Evolutionary conservation across 2,113 vertebrate genomes (phyloP).

Genomic region (Microtus pennsylvanicus): DNA sequence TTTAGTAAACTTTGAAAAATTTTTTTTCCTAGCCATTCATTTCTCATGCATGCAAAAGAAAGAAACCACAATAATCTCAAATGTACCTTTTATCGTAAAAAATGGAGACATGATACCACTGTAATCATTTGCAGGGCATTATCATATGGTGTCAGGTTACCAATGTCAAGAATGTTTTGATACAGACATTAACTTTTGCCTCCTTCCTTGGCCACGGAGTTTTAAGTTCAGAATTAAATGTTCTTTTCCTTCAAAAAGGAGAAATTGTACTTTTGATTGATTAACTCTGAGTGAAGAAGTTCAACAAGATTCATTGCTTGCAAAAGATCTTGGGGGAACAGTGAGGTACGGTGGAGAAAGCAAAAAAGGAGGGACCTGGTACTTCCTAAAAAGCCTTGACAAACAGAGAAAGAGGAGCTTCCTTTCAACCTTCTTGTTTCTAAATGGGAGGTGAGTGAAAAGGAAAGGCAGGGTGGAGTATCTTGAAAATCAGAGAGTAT

Average conservation of each 20-base stretch:
- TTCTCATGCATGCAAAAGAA: not conserved
- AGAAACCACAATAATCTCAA: not conserved
- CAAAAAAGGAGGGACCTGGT: not conserved
- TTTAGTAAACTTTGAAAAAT: slow-evolving; percentile 39
- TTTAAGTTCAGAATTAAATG: slow-evolving; percentile 53
- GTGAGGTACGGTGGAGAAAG: not conserved
- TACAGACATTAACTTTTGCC: slow-evolving; percentile 13
- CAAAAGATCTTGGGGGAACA: not conserved
- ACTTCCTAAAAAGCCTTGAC: not conserved
- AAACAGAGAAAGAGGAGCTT: not conserved
- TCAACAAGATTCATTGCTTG: not conserved
- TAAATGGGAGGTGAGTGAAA: not conserved
- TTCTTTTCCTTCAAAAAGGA: slow-evolving; percentile 23
- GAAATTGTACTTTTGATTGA: not conserved
- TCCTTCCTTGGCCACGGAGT: not conserved
- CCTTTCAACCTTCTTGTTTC: not conserved
- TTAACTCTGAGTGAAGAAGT: slow-evolving; percentile 24
- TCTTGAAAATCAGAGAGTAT: not conserved
- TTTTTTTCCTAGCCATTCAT: not conserved
- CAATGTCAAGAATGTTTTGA: not conserved
- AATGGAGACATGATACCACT: not conserved
- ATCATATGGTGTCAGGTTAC: not conserved
- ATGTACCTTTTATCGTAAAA: not conserved
- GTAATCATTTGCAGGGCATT: not conserved
- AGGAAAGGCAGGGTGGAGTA: not conserved